phyloP scores from a whole-genome alignment of 1,140 invertebrate species.

The Holcopasites calliopsidis region DNA sequence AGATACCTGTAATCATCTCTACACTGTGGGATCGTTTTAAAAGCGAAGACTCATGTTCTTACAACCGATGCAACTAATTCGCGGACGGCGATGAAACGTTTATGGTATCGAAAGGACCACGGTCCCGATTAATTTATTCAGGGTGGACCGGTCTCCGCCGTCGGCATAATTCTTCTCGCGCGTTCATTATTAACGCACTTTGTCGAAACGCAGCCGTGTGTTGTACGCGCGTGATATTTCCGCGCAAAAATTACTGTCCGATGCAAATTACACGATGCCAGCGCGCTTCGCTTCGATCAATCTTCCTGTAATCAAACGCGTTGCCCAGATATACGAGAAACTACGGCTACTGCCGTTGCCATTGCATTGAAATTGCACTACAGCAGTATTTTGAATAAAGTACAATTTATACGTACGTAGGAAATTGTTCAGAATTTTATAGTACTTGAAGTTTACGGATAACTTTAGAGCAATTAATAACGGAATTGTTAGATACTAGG shows the following conservation, averaged over 20 bases:
- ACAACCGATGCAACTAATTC: conserved; percentile 17
- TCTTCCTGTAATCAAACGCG: background rate
- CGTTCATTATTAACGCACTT: conserved; percentile 22
- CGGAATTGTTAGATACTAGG: too few species aligned
- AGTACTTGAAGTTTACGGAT: too few species aligned
- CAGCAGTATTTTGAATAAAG: too few species aligned
- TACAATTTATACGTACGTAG: too few species aligned
- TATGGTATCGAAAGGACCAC: background rate
- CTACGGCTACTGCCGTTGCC: background rate
- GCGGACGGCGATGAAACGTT: background rate
- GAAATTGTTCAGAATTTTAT: too few species aligned
- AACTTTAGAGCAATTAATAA: too few species aligned
- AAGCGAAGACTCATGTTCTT: background rate
- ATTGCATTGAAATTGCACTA: background rate
- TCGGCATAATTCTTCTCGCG: conserved; percentile 1
- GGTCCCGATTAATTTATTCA: conserved; percentile 12
- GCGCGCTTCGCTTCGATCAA: background rate
- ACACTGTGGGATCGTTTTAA: too few species aligned
- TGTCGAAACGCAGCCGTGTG: background rate
- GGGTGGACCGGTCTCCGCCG: conserved; percentile 5
- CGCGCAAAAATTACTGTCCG: background rate
- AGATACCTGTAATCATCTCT: too few species aligned
- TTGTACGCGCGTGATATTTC: background rate
- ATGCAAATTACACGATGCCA: background rate
- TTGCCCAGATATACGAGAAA: background rate